Percentiles rank a stretch among this genome's conserved stretches.
These are phyloP conservation scores for Enteromius unitaeniatus DNA, from an alignment of 2,797 vertebrate species.

Conservation along the genomic window DNA sequence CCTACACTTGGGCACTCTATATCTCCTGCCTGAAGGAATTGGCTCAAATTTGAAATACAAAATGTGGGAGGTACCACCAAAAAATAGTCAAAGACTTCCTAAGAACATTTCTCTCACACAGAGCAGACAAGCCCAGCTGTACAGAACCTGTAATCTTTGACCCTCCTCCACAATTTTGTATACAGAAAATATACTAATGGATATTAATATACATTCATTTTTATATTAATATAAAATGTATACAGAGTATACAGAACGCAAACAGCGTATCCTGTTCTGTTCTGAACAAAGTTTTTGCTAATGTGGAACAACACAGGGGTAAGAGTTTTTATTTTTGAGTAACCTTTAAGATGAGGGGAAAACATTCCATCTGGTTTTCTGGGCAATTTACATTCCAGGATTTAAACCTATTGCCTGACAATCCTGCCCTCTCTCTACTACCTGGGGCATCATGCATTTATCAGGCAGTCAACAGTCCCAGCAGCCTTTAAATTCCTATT, in stretches of 20 bases:
- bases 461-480: neutral
- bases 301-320: no score
- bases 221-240: no score
- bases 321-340: no score
- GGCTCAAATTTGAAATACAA: neutral
- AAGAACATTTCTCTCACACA: neutral
- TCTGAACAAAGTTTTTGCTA: no score
- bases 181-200: no score
- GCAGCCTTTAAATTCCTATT: neutral
- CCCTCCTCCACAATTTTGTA: no score
- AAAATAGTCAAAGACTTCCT: neutral
- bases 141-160: constrained; percentile 4
- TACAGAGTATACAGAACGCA: no score
- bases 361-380: neutral
- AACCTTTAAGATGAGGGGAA: neutral
- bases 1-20: neutral
- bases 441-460: neutral
- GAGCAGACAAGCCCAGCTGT: neutral
- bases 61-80: neutral
- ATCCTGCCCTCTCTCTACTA: neutral
- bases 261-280: no score
- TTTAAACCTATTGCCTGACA: neutral
- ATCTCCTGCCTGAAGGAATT: neutral
- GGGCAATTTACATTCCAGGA: neutral
- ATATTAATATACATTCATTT: no score